Evolutionary conservation across 1,140 invertebrate species (phyloP).

Genomic region (Mylabris phalerata): DNA sequence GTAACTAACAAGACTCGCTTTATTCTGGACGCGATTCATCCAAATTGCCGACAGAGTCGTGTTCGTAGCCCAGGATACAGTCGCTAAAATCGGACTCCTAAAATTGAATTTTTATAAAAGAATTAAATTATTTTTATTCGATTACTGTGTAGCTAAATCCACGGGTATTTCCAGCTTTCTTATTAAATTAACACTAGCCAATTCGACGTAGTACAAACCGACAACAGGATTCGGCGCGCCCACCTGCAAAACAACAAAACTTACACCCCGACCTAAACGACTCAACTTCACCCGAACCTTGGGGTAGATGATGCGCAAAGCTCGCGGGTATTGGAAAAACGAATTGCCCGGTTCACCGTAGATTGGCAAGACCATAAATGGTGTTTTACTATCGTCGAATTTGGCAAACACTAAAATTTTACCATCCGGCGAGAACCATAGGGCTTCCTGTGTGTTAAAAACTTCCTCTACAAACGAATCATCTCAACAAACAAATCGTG

Average conservation of each 20-base stretch:
- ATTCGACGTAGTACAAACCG: constrained; percentile 58
- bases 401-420: constrained; percentile 72
- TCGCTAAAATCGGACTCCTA: constrained; percentile 54
- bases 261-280: no score
- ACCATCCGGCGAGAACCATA: constrained; percentile 85
- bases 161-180: constrained; percentile 16
- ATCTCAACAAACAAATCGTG: neutral
- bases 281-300: constrained; percentile 53
- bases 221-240: constrained; percentile 66
- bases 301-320: constrained; percentile 72
- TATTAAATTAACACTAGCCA: constrained; percentile 39
- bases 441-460: constrained; percentile 71
- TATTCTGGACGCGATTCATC: constrained; percentile 82
- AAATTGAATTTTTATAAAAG: neutral
- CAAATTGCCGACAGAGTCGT: constrained; percentile 66
- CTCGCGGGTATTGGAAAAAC: constrained; percentile 59
- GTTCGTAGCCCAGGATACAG: constrained; percentile 72
- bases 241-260: neutral
- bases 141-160: constrained; percentile 1
- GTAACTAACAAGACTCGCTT: constrained; percentile 33
- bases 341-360: constrained; percentile 62
- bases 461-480: constrained; percentile 72
- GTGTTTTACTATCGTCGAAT: constrained; percentile 72
- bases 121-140: neutral
- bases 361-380: constrained; percentile 55